These are phyloP conservation scores for Arizona elegans DNA, from an alignment of 2,113 vertebrate genomes.

Conservation along the genomic window DNA sequence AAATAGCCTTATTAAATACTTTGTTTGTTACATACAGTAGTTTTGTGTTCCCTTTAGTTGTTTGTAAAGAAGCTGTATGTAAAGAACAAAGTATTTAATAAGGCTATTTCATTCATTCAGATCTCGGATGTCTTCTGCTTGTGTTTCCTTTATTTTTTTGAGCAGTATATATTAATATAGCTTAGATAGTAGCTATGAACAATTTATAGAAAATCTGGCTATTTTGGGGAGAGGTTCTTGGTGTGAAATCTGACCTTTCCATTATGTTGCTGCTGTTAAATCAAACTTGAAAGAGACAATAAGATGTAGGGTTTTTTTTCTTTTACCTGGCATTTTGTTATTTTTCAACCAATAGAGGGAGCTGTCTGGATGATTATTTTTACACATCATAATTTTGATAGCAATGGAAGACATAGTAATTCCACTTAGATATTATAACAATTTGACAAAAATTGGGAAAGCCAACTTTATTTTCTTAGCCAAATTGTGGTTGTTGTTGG, in stretches of 20 bases:
- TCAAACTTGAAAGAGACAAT: not conserved
- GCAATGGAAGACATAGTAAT: not conserved
- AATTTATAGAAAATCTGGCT: no score
- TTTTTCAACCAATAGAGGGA: not conserved
- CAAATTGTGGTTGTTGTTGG: not conserved
- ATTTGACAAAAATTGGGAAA: not conserved
- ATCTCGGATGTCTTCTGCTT: no score
- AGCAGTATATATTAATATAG: not conserved
- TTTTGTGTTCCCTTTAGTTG: no score
- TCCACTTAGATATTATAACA: not conserved
- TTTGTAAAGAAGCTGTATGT: no score
- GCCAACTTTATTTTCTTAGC: not conserved
- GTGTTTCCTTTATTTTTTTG: no score
- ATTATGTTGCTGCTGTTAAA: not conserved
- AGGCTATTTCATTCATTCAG: no score
- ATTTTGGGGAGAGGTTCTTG: not conserved
- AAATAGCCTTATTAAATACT: no score
- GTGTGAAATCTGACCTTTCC: not conserved
- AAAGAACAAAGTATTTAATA: no score
- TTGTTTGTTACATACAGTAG: no score
- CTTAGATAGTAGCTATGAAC: not conserved
- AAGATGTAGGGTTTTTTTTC: not conserved
- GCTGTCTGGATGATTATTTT: not conserved
- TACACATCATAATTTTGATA: not conserved
- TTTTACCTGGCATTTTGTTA: not conserved